phyloP scores from a whole-genome alignment of 1,140 invertebrate species.

The Homarus americanus region DNA sequence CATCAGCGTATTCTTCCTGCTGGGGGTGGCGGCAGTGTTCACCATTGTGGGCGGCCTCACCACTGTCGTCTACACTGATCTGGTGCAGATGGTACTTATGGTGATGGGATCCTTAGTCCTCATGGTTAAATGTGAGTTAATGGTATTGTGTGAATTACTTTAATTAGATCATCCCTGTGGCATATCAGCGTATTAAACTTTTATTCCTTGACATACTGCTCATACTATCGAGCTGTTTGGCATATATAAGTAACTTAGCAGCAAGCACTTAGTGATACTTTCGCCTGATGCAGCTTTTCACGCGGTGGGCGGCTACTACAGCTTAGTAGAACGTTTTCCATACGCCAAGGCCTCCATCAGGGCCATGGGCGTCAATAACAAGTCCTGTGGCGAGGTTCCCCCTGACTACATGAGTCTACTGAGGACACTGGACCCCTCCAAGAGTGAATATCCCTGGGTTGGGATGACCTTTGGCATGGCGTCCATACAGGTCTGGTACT shows the following conservation, averaged over 20 bases:
- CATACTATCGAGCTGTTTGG: background rate
- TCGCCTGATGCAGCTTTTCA: slow-evolving; percentile 78
- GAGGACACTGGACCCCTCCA: slow-evolving; percentile 78
- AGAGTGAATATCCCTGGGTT: slow-evolving; percentile 81
- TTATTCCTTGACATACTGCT: background rate
- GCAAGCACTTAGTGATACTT: background rate
- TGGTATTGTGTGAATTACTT: background rate
- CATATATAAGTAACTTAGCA: background rate
- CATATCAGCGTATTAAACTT: background rate
- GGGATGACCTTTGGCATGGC: slow-evolving; percentile 80
- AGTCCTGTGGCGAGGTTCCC: slow-evolving; percentile 77
- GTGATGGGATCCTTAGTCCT: slow-evolving; percentile 81
- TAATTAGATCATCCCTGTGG: background rate
- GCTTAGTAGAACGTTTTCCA: slow-evolving; percentile 78
- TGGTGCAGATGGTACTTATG: slow-evolving; percentile 82
- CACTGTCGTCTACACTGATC: slow-evolving; percentile 83
- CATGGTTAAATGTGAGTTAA: slow-evolving; percentile 76
- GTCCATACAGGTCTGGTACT: slow-evolving; percentile 81
- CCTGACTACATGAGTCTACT: slow-evolving; percentile 80
- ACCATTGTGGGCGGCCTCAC: slow-evolving; percentile 81
- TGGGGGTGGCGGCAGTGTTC: slow-evolving; percentile 80
- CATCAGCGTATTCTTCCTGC: slow-evolving; percentile 79
- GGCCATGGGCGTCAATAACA: slow-evolving; percentile 43
- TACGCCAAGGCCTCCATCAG: slow-evolving; percentile 76
- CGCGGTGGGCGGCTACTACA: slow-evolving; percentile 80